These are phyloP conservation scores for Crambe crambe DNA, from an alignment of 37 sponge, comb jelly and placozoan genomes.

Conservation along the genomic window DNA sequence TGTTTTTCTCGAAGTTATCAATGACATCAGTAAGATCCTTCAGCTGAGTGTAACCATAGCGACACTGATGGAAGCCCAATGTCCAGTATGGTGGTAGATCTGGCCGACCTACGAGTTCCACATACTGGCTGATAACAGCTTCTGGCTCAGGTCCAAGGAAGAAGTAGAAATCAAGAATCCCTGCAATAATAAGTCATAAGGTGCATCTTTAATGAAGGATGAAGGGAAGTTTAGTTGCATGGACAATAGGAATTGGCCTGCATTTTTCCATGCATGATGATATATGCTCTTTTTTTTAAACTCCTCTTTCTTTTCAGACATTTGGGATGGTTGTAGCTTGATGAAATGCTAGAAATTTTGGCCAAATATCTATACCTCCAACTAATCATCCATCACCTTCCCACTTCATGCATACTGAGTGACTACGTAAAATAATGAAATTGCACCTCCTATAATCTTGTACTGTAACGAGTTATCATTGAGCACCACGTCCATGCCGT, in stretches of 20 bases:
- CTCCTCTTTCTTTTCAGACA: too few species aligned
- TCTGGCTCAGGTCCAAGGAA: constrained; percentile 85
- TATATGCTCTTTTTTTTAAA: too few species aligned
- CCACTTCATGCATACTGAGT: too few species aligned
- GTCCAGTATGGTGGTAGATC: constrained; percentile 91
- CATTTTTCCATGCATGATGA: too few species aligned
- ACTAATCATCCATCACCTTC: too few species aligned
- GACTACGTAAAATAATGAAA: too few species aligned
- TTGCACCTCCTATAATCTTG: constrained; percentile 52
- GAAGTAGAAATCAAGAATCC: constrained; percentile 91
- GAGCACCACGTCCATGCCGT: constrained; percentile 78
- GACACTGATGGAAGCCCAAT: constrained; percentile 90
- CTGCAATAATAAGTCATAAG: neutral
- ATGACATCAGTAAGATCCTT: constrained; percentile 72
- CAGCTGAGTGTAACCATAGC: constrained; percentile 78
- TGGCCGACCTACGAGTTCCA: constrained; percentile 86
- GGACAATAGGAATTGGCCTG: too few species aligned
- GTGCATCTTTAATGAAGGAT: too few species aligned
- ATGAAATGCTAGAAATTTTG: too few species aligned
- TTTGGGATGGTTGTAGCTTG: too few species aligned
- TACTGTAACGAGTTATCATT: constrained; percentile 35
- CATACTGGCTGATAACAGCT: constrained; percentile 84
- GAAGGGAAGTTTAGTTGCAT: too few species aligned
- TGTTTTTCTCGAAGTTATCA: constrained; percentile 34
- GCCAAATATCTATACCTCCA: too few species aligned